Percentiles rank a stretch among this genome's conserved stretches.
These are phyloP conservation scores for Scolopax bukidnonensis DNA, from an alignment of 2,797 vertebrate species.

Conservation along the genomic window DNA sequence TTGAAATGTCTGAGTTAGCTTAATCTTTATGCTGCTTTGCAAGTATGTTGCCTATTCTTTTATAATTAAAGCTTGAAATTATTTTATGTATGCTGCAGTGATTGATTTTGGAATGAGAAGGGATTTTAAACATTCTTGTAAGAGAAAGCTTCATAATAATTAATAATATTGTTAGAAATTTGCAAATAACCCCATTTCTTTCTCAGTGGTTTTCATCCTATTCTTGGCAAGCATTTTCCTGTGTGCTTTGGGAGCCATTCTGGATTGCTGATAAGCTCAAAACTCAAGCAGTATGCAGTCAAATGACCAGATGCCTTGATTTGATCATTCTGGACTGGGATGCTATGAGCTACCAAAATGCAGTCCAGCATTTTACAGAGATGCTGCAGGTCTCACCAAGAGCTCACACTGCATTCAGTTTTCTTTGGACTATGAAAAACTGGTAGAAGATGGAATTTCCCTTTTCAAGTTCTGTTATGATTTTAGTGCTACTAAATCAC, in stretches of 20 bases:
- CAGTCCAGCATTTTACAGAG: neutral
- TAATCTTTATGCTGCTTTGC: constrained; percentile 4
- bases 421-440: neutral
- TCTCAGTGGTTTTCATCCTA: neutral
- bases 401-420: neutral
- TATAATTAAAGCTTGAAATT: constrained; percentile 45
- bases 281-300: neutral
- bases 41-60: constrained; percentile 3
- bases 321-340: neutral
- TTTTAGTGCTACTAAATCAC: constrained; percentile 13
- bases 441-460: neutral
- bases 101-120: neutral
- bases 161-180: neutral
- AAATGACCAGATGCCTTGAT: constrained; percentile 7
- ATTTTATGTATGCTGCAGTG: neutral
- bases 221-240: constrained; percentile 18
- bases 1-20: constrained; percentile 9
- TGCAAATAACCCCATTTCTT: neutral
- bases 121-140: neutral
- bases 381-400: neutral
- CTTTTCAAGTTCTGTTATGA: neutral
- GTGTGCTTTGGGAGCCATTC: neutral
- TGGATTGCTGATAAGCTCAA: neutral
- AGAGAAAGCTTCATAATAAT: neutral
- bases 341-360: neutral